Conservation (phyloP, 1,140 invertebrate genomes). For the Plectrocnemia conspersa region DNA sequence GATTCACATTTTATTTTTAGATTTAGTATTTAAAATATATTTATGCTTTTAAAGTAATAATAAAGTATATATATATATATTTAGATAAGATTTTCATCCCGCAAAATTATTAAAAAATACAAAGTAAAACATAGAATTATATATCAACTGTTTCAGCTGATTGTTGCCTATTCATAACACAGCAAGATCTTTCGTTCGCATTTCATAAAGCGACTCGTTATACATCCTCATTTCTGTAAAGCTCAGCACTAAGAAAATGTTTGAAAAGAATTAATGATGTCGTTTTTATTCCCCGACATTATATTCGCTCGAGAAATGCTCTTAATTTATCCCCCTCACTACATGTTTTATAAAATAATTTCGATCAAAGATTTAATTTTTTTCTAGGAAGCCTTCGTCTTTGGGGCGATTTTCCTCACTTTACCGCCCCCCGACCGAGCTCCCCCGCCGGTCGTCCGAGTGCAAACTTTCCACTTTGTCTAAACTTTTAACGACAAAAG, state of each 20-base stretch:
- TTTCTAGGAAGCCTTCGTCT: slow-evolving; percentile 7
- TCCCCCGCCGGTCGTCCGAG: slow-evolving; percentile 7
- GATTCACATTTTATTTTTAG: no score
- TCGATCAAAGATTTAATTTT: slow-evolving; percentile 5
- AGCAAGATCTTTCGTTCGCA: no score
- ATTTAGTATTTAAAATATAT: no score
- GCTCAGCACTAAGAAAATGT: slow-evolving; percentile 19
- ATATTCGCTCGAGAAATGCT: not conserved
- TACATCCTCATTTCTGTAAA: no score
- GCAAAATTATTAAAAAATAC: no score
- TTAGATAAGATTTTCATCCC: no score
- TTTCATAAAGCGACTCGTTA: no score
- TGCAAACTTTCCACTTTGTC: slow-evolving; percentile 24
- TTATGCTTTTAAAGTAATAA: no score
- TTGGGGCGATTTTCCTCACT: slow-evolving; percentile 15
- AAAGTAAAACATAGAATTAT: no score
- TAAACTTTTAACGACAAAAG: slow-evolving; percentile 34
- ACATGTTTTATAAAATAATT: not conserved
- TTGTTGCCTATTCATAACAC: no score
- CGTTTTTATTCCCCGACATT: slow-evolving; percentile 11
- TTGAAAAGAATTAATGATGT: slow-evolving; percentile 28
- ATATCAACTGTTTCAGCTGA: no score
- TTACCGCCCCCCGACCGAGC: not conserved
- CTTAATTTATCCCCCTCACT: not conserved
- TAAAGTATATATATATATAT: no score